phyloP scores from a whole-genome alignment of 1,140 invertebrate species.

The Drosophila asahinai region DNA sequence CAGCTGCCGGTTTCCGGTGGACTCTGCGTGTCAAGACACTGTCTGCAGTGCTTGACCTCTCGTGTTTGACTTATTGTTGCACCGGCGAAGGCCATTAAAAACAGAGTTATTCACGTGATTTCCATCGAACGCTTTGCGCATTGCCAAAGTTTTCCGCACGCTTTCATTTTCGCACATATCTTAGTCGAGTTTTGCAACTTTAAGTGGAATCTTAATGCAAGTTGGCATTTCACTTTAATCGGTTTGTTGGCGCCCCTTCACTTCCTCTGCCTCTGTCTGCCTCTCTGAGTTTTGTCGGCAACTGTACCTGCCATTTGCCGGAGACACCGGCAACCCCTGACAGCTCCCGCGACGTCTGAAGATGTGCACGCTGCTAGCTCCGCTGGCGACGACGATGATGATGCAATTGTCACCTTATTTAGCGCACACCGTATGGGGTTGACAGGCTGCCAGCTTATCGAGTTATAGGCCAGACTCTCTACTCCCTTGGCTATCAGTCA shows the following conservation, averaged over 20 bases:
- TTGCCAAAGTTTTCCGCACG: slow-evolving; percentile 39
- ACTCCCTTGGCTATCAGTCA: slow-evolving; percentile 43
- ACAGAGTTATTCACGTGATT: slow-evolving; percentile 26
- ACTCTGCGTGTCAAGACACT: slow-evolving; percentile 38
- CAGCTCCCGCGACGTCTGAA: slow-evolving; percentile 2
- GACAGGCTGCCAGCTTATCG: slow-evolving; percentile 38
- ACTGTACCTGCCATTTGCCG: slow-evolving; percentile 34
- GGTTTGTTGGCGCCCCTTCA: slow-evolving; percentile 32
- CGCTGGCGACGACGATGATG: slow-evolving; percentile 37
- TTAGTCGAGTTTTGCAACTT: slow-evolving; percentile 14
- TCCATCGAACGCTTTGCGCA: slow-evolving; percentile 26
- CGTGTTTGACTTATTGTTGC: slow-evolving; percentile 42
- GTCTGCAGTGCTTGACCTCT: slow-evolving; percentile 35
- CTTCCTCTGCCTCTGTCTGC: slow-evolving; percentile 26
- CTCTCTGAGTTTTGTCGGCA: slow-evolving; percentile 22
- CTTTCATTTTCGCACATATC: slow-evolving; percentile 37
- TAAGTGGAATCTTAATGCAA: slow-evolving; percentile 25
- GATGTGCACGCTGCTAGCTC: slow-evolving; percentile 43
- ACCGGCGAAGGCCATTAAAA: slow-evolving; percentile 40
- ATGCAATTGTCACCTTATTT: slow-evolving; percentile 61
- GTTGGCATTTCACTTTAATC: slow-evolving; percentile 46
- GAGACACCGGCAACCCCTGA: slow-evolving; percentile 2
- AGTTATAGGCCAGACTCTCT: slow-evolving; percentile 30
- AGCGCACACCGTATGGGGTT: slow-evolving; percentile 31
- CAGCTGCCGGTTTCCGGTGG: slow-evolving; percentile 11